These are phyloP conservation scores for Axis porcinus DNA, from an alignment of 2,113 vertebrate genomes.

Conservation along the genomic window DNA sequence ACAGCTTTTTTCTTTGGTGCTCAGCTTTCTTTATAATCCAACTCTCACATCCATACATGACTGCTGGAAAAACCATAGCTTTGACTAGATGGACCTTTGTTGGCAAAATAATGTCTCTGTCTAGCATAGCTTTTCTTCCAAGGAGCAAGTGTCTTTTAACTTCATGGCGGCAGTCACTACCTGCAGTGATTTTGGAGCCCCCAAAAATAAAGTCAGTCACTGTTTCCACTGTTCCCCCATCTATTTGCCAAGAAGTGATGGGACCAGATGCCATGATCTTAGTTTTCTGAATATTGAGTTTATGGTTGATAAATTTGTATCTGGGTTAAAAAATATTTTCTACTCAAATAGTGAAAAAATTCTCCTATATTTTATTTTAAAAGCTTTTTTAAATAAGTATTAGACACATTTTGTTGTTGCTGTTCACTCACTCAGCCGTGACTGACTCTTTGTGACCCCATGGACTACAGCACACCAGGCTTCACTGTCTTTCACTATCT, in stretches of 20 bases:
- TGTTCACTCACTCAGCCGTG: background rate
- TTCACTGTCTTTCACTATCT: background rate
- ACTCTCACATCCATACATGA: background rate
- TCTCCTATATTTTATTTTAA: background rate
- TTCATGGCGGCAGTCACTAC: background rate
- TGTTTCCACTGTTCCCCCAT: background rate
- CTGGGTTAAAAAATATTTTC: background rate
- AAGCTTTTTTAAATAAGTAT: background rate
- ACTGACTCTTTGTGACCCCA: background rate
- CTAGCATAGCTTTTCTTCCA: background rate
- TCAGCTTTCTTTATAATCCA: background rate
- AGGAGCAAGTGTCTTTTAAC: background rate
- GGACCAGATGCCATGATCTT: accelerated
- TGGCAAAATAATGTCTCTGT: background rate
- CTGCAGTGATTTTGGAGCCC: background rate
- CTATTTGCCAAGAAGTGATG: background rate
- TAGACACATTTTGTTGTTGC: background rate
- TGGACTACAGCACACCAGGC: background rate
- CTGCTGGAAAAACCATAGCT: background rate
- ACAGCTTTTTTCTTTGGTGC: too few relatives aligned
- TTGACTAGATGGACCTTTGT: background rate
- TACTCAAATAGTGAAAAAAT: background rate
- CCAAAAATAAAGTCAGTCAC: background rate
- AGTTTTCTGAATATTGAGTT: background rate
- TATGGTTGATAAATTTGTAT: background rate